Evolutionary conservation across 2,797 vertebrate species (phyloP).

Genomic region (Typhlichthys subterraneus): DNA sequence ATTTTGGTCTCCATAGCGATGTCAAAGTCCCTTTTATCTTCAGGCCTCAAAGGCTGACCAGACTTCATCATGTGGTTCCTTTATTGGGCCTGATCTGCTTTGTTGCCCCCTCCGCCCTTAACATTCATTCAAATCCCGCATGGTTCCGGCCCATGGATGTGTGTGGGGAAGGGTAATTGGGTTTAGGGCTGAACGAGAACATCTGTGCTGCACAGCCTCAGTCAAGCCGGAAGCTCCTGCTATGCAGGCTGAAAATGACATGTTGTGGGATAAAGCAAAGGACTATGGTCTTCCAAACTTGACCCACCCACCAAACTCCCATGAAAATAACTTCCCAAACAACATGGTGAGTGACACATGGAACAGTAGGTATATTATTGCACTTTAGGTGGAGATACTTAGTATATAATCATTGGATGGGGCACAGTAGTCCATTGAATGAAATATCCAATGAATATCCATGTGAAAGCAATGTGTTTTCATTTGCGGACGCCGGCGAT

Average conservation of each 20-base stretch:
- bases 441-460: too few relatives aligned
- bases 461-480: slow-evolving; percentile 44
- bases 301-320: slow-evolving; percentile 6
- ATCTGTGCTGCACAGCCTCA: slow-evolving; percentile 74
- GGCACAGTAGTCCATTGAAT: too few relatives aligned
- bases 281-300: background rate
- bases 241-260: slow-evolving; percentile 30
- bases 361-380: too few relatives aligned
- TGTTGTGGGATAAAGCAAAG: background rate
- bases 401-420: too few relatives aligned
- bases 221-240: slow-evolving; percentile 48
- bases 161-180: slow-evolving; percentile 65
- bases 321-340: slow-evolving; percentile 7
- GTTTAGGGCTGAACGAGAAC: slow-evolving; percentile 73
- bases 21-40: slow-evolving; percentile 66
- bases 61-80: slow-evolving; percentile 67
- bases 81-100: slow-evolving; percentile 69
- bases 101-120: slow-evolving; percentile 48
- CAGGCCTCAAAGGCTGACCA: slow-evolving; percentile 64
- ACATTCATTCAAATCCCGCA: slow-evolving; percentile 63
- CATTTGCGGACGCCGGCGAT: slow-evolving; percentile 37
- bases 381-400: too few relatives aligned
- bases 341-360: slow-evolving; percentile 10
- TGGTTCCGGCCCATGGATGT: slow-evolving; percentile 58
- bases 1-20: slow-evolving; percentile 69